These are phyloP conservation scores for Galleria mellonella DNA, from an alignment of 1,140 invertebrate genomes.

Conservation along the genomic window DNA sequence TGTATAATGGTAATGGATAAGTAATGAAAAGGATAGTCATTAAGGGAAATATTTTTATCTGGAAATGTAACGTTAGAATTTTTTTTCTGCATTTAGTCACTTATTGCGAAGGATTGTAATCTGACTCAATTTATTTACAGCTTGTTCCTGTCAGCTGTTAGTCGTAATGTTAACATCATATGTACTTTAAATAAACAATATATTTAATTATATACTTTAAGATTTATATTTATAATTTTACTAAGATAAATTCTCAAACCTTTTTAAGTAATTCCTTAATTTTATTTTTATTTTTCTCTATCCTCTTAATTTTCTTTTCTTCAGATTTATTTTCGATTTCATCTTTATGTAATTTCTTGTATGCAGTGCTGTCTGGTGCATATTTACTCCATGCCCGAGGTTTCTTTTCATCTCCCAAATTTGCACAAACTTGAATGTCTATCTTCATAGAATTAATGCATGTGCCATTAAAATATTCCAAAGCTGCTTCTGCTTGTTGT, in stretches of 20 bases:
- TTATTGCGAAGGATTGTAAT: too few relatives aligned
- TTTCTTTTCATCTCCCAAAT: constrained; percentile 87
- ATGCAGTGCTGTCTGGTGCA: constrained; percentile 80
- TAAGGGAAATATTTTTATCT: too few relatives aligned
- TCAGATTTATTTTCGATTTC: constrained; percentile 24
- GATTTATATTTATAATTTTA: too few relatives aligned
- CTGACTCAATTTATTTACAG: too few relatives aligned
- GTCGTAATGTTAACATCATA: too few relatives aligned
- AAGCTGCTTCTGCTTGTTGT: constrained; percentile 84
- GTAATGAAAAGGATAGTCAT: too few relatives aligned
- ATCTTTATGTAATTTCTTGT: constrained; percentile 74
- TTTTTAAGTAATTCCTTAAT: constrained; percentile 79
- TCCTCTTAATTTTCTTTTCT: constrained; percentile 62
- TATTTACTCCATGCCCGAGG: constrained; percentile 94
- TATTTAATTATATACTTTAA: too few relatives aligned
- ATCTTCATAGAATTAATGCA: constrained; percentile 89
- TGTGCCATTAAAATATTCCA: constrained; percentile 87
- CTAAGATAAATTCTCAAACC: constrained; percentile 35
- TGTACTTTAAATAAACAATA: too few relatives aligned
- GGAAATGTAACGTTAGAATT: too few relatives aligned
- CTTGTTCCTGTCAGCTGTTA: too few relatives aligned
- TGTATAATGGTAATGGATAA: too few relatives aligned
- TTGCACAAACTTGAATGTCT: constrained; percentile 83
- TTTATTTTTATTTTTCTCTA: constrained; percentile 71
- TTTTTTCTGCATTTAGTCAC: too few relatives aligned